Base-by-base conservation (phyloP, 2,797 vertebrate species). In the Cichlasoma orientale region DNA sequence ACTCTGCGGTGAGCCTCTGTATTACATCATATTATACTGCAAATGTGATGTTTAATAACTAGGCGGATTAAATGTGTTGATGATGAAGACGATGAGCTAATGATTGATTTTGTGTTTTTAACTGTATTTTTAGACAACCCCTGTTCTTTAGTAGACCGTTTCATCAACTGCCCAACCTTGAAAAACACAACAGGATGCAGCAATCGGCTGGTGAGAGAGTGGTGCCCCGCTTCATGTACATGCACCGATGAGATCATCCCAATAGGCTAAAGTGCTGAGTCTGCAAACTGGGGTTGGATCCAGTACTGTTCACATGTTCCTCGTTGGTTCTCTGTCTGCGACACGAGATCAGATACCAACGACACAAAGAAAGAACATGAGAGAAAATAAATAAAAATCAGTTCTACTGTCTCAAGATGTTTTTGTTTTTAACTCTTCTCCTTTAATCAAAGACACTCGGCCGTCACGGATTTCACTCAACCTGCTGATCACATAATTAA, bases 1-100 rank as follows among this genome's bases (percentile, higher is more conserved):
- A 3, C 94, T 96, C 6, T 96, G 95, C 92, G 94, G 95, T 96
- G 72, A 94, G 94, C 92, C 70, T 29, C 18, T 44, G 61, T 63
- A 25, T 25, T 25, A 25, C 21, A 44, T 44, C 5, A 6, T 14
- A 14, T 44, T 44, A 10, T 41, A 2, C 16, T 18, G 44, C 44
- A 47, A 44, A 59, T 19, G 16, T 10, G 21, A 29, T 16, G 6
- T 72, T 25, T 72, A 29, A 41, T 29, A 50, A 68, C 44, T 4
- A 25, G 1, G 16, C 41, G 12, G 16, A 12, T 5, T 2, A 36
- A 16, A 16, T 70, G 23, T 56, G 16, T 4, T 56, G 38, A 44
- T 56, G 44, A 72, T 44, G 16, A 56, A 56, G 19, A 63, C 23
- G 0, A 31, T 13, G 16, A 23, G 4, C 13, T 87, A 41, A 85